Percentiles rank a stretch among this genome's conserved stretches.
These are phyloP conservation scores for Steinernema hermaphroditum DNA, from an alignment of 2,888 invertebrate genomes.

Conservation along the genomic window DNA sequence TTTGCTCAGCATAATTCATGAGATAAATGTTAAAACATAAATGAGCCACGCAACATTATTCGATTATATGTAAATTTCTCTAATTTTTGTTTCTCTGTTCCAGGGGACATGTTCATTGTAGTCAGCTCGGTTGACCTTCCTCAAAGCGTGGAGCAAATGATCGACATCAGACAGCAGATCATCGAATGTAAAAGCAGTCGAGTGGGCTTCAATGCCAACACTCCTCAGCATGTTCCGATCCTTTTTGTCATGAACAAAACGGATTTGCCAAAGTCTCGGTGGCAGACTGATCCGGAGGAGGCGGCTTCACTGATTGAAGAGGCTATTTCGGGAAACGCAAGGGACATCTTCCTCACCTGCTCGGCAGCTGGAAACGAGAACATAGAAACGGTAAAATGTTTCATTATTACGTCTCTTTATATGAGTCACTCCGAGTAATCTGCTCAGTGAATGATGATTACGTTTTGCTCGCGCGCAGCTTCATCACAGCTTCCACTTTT, in stretches of 20 bases:
- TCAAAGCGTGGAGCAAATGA: constrained; percentile 41
- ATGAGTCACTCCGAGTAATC: neutral
- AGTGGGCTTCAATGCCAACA: neutral
- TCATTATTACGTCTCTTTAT: neutral
- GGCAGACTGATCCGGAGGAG: constrained; percentile 40
- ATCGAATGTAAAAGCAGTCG: constrained; percentile 41
- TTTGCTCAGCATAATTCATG: constrained; percentile 13
- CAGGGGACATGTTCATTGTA: constrained; percentile 51
- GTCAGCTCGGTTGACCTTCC: constrained; percentile 45
- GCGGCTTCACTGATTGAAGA: constrained; percentile 28
- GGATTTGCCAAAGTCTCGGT: constrained; percentile 41
- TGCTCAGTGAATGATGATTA: neutral
- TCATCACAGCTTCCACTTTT: constrained; percentile 6
- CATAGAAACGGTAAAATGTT: constrained; percentile 40
- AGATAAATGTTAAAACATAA: constrained; percentile 21
- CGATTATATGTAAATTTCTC: constrained; percentile 12
- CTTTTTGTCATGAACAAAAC: constrained; percentile 50
- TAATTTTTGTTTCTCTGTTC: neutral
- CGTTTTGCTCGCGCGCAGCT: neutral
- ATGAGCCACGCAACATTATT: constrained; percentile 27
- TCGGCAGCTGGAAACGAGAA: constrained; percentile 43
- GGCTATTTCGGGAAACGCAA: constrained; percentile 20
- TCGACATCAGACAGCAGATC: constrained; percentile 45
- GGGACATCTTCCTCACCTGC: constrained; percentile 36
- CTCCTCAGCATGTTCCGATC: constrained; percentile 33